Evolutionary conservation across 2,888 invertebrate species (phyloP).

Genomic region (Bimastos eiseni): DNA sequence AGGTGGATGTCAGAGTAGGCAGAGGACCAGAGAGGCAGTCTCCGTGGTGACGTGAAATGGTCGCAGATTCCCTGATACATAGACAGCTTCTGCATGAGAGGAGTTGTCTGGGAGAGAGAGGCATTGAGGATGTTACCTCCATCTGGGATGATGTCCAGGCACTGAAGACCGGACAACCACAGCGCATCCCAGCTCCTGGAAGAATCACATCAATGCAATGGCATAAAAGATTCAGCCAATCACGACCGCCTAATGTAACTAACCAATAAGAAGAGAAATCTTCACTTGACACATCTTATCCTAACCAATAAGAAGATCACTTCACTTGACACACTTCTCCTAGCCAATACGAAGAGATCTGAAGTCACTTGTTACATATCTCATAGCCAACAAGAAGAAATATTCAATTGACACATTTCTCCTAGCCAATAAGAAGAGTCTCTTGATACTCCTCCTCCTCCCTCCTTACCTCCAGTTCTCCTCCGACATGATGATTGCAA

Average conservation of each 20-base stretch:
- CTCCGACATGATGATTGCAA: not conserved
- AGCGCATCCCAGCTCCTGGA: constrained; percentile 47
- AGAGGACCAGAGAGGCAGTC: constrained; percentile 53
- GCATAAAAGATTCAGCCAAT: no score
- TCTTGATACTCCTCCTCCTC: not conserved
- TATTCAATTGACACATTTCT: not conserved
- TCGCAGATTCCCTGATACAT: constrained; percentile 54
- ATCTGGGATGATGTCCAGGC: constrained; percentile 54
- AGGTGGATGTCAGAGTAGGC: constrained; percentile 56
- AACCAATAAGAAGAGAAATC: not conserved
- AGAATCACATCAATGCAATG: not conserved
- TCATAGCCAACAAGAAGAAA: not conserved
- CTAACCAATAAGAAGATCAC: not conserved
- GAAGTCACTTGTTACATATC: not conserved
- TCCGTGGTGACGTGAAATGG: constrained; percentile 45
- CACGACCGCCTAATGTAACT: not conserved
- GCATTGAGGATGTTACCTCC: constrained; percentile 53
- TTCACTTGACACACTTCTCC: not conserved
- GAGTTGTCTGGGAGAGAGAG: constrained; percentile 45
- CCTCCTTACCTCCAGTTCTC: constrained; percentile 8
- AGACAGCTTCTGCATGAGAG: constrained; percentile 43
- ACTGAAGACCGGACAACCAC: constrained; percentile 53
- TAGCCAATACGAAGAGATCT: not conserved
- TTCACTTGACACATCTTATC: not conserved
- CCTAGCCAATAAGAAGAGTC: not conserved